phyloP scores from a whole-genome alignment of 2,113 vertebrate species.

The Ariopsis seemanni region DNA sequence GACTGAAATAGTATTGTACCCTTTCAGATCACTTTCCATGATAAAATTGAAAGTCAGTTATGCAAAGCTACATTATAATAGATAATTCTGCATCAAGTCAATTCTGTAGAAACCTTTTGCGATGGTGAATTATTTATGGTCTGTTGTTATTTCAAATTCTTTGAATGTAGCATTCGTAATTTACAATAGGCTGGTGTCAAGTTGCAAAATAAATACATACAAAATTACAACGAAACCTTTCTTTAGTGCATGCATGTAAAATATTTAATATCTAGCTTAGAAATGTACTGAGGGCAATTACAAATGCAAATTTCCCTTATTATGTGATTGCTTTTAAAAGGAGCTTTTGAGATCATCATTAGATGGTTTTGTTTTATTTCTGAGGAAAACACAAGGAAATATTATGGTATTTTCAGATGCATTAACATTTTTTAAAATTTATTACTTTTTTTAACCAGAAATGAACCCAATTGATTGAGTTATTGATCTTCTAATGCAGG shows the following conservation, averaged over 20 bases:
- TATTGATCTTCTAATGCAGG: constrained; percentile 70
- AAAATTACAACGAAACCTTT: neutral
- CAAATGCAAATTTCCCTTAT: neutral
- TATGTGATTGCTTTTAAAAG: neutral
- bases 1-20: constrained; percentile 48
- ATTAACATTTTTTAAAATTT: constrained; percentile 69
- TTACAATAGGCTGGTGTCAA: neutral
- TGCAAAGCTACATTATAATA: neutral
- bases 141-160: neutral
- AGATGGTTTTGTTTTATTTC: neutral
- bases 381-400: neutral
- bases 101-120: neutral
- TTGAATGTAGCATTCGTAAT: neutral
- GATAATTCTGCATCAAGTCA: neutral
- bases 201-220: neutral
- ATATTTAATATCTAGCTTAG: neutral
- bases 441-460: constrained; percentile 66
- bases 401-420: constrained; percentile 47
- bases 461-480: constrained; percentile 71
- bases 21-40: neutral
- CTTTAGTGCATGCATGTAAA: neutral
- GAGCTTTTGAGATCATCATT: neutral
- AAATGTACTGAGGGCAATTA: neutral
- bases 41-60: neutral
- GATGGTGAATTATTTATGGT: neutral